phyloP scores from a whole-genome alignment of 2,113 vertebrate species.

The Pterophyllum scalare region DNA sequence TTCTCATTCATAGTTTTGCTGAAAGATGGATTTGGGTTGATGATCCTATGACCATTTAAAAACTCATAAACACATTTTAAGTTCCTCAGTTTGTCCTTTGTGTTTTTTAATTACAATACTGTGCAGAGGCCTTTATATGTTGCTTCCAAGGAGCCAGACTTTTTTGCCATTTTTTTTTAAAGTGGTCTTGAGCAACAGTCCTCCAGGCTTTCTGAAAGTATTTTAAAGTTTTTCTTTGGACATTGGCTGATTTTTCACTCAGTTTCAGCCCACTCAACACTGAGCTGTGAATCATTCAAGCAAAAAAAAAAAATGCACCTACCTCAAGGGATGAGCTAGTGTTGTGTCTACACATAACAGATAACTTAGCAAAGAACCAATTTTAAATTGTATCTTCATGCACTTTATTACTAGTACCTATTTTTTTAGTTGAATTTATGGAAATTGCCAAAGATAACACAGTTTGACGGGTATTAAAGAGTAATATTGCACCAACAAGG shows the following conservation, averaged over 20 bases:
- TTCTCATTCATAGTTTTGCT: constrained; percentile 26
- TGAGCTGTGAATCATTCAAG: rapidly evolving
- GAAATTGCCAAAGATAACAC: no score
- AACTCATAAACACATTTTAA: constrained; percentile 13
- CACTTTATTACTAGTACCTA: no score
- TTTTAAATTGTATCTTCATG: no score
- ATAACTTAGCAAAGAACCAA: no score
- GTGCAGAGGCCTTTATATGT: neutral
- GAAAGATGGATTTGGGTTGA: constrained; percentile 27
- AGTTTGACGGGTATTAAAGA: no score
- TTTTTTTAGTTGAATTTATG: no score
- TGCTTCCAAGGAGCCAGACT: rapidly evolving
- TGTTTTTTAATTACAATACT: neutral
- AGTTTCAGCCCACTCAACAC: neutral
- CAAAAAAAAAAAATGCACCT: neutral
- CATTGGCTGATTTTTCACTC: neutral
- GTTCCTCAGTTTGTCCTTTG: neutral
- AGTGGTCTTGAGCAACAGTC: neutral
- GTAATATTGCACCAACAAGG: no score
- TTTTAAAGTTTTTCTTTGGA: neutral
- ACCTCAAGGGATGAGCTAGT: no score
- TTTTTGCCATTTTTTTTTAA: neutral
- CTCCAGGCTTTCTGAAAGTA: neutral
- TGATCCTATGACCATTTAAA: constrained; percentile 11
- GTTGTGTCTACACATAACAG: no score